Evolutionary conservation across 1,140 invertebrate genomes (phyloP).

Genomic region (Zaprionus vittiger): DNA sequence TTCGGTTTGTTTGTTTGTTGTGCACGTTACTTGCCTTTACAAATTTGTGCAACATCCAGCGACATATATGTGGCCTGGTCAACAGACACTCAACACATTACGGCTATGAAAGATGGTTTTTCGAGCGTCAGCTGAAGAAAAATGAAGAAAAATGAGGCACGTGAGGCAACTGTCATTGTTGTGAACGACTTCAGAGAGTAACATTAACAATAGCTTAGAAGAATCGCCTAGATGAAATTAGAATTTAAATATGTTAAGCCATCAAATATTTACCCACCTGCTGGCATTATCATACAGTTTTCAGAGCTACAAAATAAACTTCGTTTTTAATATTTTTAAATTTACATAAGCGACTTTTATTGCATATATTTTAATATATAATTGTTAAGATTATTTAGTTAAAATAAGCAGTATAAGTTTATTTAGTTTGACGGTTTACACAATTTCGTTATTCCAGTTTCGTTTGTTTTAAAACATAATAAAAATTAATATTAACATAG

Average conservation of each 20-base stretch:
- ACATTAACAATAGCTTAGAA: not conserved
- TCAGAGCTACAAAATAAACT: too few species aligned
- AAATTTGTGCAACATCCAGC: slow-evolving; percentile 74
- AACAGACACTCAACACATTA: slow-evolving; percentile 43
- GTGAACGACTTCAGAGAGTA: slow-evolving; percentile 37
- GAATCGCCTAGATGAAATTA: not conserved
- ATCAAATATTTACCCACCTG: not conserved
- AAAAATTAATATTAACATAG: too few species aligned
- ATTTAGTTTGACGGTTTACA: too few species aligned
- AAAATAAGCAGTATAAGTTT: too few species aligned
- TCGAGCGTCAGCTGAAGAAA: slow-evolving; percentile 34
- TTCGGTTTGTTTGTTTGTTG: slow-evolving; percentile 44
- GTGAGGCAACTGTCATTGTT: not conserved
- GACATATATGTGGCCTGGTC: slow-evolving; percentile 69
- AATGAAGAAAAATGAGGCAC: slow-evolving; percentile 58
- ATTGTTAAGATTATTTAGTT: too few species aligned
- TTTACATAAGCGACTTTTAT: not conserved
- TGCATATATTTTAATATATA: not conserved
- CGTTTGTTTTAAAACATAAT: not conserved
- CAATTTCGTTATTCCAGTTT: too few species aligned
- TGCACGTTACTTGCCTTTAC: slow-evolving; percentile 59
- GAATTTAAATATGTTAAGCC: not conserved
- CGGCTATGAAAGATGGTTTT: slow-evolving; percentile 70
- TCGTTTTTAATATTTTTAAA: not conserved
- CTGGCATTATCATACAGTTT: too few species aligned